Percentiles rank a stretch among this genome's conserved stretches.
Conservation (phyloP, 2,888 invertebrate genomes). For the Chymomyza amoena region DNA sequence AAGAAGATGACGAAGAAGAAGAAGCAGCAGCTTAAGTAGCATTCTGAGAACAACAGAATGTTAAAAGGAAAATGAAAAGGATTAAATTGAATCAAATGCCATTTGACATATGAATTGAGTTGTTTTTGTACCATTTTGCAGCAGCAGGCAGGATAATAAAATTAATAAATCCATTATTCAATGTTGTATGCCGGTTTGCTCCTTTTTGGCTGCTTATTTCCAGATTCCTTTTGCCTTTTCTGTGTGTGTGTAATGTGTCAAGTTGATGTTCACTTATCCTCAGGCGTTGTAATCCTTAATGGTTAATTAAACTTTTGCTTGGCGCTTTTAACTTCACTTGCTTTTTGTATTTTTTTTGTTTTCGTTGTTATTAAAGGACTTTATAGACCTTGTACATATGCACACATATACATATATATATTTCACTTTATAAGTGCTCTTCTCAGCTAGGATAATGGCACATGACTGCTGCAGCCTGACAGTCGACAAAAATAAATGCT, state of each 20-base stretch:
- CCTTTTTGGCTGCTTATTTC: constrained; percentile 6
- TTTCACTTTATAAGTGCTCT: constrained; percentile 36
- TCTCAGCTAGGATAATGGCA: constrained; percentile 37
- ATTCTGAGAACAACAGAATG: not conserved
- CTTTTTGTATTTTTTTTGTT: not conserved
- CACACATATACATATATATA: not conserved
- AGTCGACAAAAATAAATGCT: constrained; percentile 39
- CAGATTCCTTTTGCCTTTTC: not conserved
- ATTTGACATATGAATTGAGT: not conserved
- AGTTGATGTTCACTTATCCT: constrained; percentile 5
- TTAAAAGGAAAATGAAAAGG: constrained; percentile 1
- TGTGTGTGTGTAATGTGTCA: constrained; percentile 13
- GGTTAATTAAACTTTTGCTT: constrained; percentile 37
- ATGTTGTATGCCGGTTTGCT: constrained; percentile 15
- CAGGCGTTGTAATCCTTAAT: constrained; percentile 44
- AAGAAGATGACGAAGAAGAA: not conserved
- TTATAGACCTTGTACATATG: constrained; percentile 3
- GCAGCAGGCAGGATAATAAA: constrained; percentile 57
- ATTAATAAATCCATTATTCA: constrained; percentile 67
- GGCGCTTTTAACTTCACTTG: constrained; percentile 5
- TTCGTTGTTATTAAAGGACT: not conserved
- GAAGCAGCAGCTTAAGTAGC: too few species aligned
- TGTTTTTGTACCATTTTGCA: constrained; percentile 48
- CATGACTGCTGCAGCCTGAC: constrained; percentile 36
- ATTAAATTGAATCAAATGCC: not conserved